Evolutionary conservation across 2,888 invertebrate genomes (phyloP), one percentile per base, ranked within the genome.

Genomic region (Criorhina ranunculi): DNA sequence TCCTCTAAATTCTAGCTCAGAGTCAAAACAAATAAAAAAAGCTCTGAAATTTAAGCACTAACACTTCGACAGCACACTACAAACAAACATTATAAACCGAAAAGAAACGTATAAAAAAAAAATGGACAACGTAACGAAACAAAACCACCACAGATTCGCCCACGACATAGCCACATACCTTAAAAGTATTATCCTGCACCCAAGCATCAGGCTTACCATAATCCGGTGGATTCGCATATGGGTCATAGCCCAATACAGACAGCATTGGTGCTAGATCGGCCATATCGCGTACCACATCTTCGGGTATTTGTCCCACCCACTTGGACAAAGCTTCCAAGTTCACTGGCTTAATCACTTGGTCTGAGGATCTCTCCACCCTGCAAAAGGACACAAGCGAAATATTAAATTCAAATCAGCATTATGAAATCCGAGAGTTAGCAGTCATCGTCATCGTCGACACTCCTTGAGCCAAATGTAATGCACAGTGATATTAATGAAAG

Each of bases 261-360:
- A 99, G 94, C 98, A 99, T 99, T 81, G 98, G 98, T 87, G 98
- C 98, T 89, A 98, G 95, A 88, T 96, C 95, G 12, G 96, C 95
- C 97, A 98, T 98, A 91, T 98, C 98, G 86, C 94, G 94, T 86
- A 98, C 95, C 81, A 99, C 98, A 93, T 99, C 98, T 24, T 95
- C 94, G 89, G 98, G 97, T 90, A 98, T 94, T 90, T 96, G 94
- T 76, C 96, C 97, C 87, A 97, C 97, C 98, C 97, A 98, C 93
- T 97, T 97, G 89, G 95, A 95, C 87, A 99, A 93, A 57, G 99
- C 99, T 92, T 99, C 99, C 90, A 97, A 93, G 93, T 99, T 99
- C 82, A 99, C 96, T 11, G 99, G 98, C 90, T 99, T 98, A 92
- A 99, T 98, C 89, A 99, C 98, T 94, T 99, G 99, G 93, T 99